phyloP scores from a whole-genome alignment of 2,797 vertebrate species.

The Ceryle rudis region DNA sequence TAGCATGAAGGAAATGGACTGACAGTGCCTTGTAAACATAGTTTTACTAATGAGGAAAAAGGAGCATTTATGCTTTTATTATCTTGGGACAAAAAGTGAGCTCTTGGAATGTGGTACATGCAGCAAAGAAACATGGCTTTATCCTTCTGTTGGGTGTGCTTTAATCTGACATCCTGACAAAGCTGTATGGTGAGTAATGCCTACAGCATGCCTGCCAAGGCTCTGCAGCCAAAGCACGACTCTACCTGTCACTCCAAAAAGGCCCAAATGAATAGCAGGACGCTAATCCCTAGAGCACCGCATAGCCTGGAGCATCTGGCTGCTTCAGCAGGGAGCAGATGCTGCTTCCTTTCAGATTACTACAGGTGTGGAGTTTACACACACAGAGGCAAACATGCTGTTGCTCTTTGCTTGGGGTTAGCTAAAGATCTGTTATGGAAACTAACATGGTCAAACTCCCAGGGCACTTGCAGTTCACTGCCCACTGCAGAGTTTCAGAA shows the following conservation, averaged over 20 bases:
- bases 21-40: not conserved
- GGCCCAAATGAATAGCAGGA: slow-evolving; percentile 64
- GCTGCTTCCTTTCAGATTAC: slow-evolving; percentile 28
- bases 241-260: slow-evolving; percentile 72
- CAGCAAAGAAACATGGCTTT: slow-evolving; percentile 11
- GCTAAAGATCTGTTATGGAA: not conserved
- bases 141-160: slow-evolving; percentile 31
- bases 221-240: slow-evolving; percentile 39
- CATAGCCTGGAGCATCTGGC: slow-evolving; percentile 20
- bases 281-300: slow-evolving; percentile 67
- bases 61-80: slow-evolving; percentile 31
- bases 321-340: not conserved
- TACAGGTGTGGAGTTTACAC: slow-evolving; percentile 28
- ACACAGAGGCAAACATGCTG: accelerated
- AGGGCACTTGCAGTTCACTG: not conserved
- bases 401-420: not conserved
- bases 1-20: not conserved
- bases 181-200: slow-evolving; percentile 49
- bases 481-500: not conserved
- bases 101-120: not conserved
- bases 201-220: slow-evolving; percentile 37
- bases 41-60: slow-evolving; percentile 2
- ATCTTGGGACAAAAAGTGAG: slow-evolving; percentile 45
- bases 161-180: slow-evolving; percentile 57
- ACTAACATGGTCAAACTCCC: not conserved